These are phyloP conservation scores for Labia minor DNA, from an alignment of 2,888 invertebrate species.

Conservation along the genomic window DNA sequence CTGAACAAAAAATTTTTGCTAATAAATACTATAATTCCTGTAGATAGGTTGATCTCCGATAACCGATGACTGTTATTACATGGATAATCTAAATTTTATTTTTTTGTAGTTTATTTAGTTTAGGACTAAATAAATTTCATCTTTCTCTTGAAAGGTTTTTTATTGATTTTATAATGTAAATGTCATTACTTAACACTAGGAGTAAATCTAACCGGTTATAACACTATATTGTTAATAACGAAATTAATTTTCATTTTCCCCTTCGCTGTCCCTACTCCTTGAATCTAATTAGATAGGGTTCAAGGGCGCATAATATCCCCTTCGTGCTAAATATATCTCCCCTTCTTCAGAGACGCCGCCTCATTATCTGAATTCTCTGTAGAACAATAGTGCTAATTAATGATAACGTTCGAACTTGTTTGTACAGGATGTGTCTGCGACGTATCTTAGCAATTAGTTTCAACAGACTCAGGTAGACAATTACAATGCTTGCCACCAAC, in stretches of 20 bases:
- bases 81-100: too few relatives aligned
- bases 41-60: too few relatives aligned
- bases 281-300: background rate
- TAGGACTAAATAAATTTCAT: too few relatives aligned
- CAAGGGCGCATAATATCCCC: slow-evolving; percentile 1
- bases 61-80: too few relatives aligned
- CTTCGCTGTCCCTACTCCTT: background rate
- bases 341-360: slow-evolving; percentile 19
- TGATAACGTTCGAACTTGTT: slow-evolving; percentile 23
- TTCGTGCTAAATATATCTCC: slow-evolving; percentile 1
- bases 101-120: too few relatives aligned
- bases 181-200: too few relatives aligned
- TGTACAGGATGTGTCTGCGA: background rate
- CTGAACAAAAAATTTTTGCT: too few relatives aligned
- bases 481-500: too few relatives aligned
- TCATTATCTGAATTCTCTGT: slow-evolving; percentile 27
- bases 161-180: too few relatives aligned
- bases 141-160: too few relatives aligned
- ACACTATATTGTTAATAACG: background rate
- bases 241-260: background rate
- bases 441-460: background rate
- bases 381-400: slow-evolving; percentile 27
- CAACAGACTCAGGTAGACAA: background rate
- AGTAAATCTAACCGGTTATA: too few relatives aligned
- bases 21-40: too few relatives aligned